These are phyloP conservation scores for Numenius arquata DNA, from an alignment of 2,113 vertebrate species.

Conservation along the genomic window DNA sequence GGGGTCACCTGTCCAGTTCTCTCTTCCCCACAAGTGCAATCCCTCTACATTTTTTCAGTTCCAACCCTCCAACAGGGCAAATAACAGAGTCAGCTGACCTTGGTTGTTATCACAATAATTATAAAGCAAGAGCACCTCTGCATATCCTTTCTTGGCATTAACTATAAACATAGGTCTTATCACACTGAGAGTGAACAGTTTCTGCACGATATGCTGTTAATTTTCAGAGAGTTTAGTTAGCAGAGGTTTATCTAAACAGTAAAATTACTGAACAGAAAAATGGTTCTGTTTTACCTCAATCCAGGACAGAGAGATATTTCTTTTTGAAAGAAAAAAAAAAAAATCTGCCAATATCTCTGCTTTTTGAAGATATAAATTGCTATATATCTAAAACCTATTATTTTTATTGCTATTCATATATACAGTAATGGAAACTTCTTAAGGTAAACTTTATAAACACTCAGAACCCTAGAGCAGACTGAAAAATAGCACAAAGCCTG, in stretches of 20 bases:
- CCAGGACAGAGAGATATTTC: not conserved
- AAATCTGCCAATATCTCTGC: not conserved
- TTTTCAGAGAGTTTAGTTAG: not conserved
- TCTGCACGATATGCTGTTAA: not conserved
- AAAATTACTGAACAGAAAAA: not conserved
- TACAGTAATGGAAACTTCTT: not conserved
- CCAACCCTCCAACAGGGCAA: not conserved
- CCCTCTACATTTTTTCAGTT: not conserved
- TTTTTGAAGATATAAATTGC: not conserved
- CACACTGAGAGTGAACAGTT: not conserved
- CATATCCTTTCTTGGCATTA: not conserved
- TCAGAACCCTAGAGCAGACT: not conserved
- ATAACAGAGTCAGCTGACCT: not conserved
- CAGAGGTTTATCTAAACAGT: not conserved
- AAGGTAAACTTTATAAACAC: not conserved
- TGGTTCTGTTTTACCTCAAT: not conserved
- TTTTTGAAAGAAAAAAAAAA: not conserved
- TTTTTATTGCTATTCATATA: not conserved
- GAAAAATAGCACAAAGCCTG: not conserved
- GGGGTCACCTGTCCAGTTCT: too few relatives aligned
- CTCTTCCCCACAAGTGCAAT: too few relatives aligned
- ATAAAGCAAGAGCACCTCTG: not conserved
- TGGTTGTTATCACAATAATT: not conserved
- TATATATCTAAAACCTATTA: not conserved
- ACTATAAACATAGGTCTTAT: not conserved